Conservation (phyloP, 2,797 vertebrate species). For the Emys orbicularis region DNA sequence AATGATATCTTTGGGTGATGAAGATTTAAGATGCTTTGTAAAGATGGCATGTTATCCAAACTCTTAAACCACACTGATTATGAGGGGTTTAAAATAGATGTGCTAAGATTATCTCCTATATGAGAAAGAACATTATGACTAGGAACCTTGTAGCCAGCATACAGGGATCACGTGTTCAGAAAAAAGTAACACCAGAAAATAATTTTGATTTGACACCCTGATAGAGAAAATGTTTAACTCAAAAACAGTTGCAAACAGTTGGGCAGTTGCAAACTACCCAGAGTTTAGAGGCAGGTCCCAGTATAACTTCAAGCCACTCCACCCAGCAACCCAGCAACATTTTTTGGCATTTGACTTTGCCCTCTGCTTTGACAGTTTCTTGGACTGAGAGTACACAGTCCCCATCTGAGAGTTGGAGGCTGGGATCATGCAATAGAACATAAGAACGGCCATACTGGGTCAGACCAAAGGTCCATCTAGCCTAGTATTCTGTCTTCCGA, state of each 20-base stretch:
- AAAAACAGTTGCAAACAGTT: neutral
- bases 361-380: neutral
- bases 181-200: neutral
- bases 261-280: neutral
- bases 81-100: conserved; percentile 51
- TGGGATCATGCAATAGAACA: neutral
- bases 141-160: neutral
- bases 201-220: neutral
- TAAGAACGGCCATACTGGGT: no score
- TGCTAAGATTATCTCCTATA: conserved; percentile 22
- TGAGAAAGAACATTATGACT: neutral
- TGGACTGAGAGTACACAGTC: neutral
- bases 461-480: no score
- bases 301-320: neutral
- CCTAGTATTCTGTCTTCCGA: no score
- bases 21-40: conserved; percentile 75
- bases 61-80: conserved; percentile 39
- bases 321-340: rapidly evolving
- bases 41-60: conserved; percentile 69
- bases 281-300: neutral
- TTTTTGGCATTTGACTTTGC: neutral
- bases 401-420: neutral
- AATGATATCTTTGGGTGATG: conserved; percentile 74
- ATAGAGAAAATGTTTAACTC: rapidly evolving
- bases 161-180: neutral